Evolutionary conservation across 2,113 vertebrate genomes (phyloP).

Genomic region (Cheirogaleus medius): DNA sequence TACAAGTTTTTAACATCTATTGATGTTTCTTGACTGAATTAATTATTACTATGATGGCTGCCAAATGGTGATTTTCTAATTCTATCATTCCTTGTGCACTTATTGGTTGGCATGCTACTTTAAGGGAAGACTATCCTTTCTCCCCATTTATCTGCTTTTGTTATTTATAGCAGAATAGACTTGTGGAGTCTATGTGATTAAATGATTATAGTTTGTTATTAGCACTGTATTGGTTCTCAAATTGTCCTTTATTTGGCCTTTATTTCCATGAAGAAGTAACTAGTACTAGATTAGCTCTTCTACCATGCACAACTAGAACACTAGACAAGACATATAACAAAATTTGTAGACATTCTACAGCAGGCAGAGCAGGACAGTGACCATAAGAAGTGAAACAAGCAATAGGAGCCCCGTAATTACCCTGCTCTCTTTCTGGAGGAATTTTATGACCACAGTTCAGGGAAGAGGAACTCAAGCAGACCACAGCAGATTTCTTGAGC

Average conservation of each 20-base stretch:
- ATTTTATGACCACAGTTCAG: not conserved
- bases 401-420: fast-evolving
- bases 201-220: not conserved
- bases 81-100: not conserved
- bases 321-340: not conserved
- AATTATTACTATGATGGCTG: not conserved
- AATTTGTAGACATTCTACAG: not conserved
- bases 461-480: too few relatives aligned
- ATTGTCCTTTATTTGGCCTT: not conserved
- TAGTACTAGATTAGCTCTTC: not conserved
- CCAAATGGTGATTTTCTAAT: conserved; percentile 3
- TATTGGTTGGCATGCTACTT: not conserved
- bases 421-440: not conserved
- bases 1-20: not conserved
- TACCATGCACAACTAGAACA: not conserved
- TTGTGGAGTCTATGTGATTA: not conserved
- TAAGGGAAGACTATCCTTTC: not conserved
- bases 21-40: conserved; percentile 40
- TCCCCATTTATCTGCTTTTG: not conserved
- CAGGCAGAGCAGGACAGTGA: not conserved
- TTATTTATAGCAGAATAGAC: not conserved
- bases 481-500: not conserved
- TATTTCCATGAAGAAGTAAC: not conserved
- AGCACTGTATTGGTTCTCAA: not conserved
- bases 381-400: not conserved